Evolutionary conservation across 2,888 invertebrate genomes (phyloP), one percentile per base, ranked within the genome.

Genomic region (Limenitis camilla): DNA sequence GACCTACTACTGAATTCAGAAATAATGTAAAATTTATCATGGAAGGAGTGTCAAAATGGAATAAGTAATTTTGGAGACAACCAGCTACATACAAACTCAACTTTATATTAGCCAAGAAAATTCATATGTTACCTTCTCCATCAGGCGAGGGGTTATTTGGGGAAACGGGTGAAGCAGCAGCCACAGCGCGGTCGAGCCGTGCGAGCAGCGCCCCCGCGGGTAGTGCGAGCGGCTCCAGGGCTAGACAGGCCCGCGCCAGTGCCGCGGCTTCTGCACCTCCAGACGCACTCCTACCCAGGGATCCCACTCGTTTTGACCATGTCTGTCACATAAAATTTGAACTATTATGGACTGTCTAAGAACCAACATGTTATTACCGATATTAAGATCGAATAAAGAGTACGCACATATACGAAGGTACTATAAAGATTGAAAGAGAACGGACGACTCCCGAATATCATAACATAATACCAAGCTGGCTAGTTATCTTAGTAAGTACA

Each of bases 141-240:
- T 31, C 47, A n/a, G 55, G 55, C 36, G 47, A 41, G 30, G 54
- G 42, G n/a, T 30, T 6, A 44, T 38, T 30, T 7, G 31, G 5
- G 9, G 43, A 39, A 32, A 43, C 5, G 8, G 48, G 44, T n/a
- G 44, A 19, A 10, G 47, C 40, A 75, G 59, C 94, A 84, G 71
- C 92, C 88, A 82, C 96, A 93, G 68, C 95, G 82, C 78, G 94
- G 93, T 75, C 93, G 89, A 60, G 77, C 0, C 73, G 59, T 0
- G 82, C 81, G 8, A 97, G 90, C 60, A 97, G 91, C 31, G 90
- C 90, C 46, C 92, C 93, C 68, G 96, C 96, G 63, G 93, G 93
- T 71, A 95, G 92, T 49, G 94, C 94, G 59, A 98, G 89, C 4
- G 96, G 94, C 66, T 89, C 96, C 44, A 97, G 88, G 48, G 96